Conservation (phyloP, 2,797 vertebrate species). For the Tarsius wallacei region DNA sequence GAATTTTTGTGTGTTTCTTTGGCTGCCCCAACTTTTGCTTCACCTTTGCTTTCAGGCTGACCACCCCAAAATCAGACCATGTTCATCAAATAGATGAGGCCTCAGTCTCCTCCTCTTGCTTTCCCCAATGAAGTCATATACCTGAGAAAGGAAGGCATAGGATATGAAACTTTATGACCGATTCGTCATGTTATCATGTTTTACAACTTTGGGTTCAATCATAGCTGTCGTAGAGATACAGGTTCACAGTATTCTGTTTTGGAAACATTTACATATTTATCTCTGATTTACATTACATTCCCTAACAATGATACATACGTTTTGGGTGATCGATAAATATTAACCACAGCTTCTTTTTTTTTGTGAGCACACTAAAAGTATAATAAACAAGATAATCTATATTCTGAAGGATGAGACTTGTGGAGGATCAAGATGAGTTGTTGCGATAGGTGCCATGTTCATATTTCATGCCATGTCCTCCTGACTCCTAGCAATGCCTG, state of each 20-base stretch:
- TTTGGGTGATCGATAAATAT: background rate
- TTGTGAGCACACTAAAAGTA: constrained; percentile 34
- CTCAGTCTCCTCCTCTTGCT: constrained; percentile 5
- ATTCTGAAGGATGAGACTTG: background rate
- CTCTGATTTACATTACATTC: background rate
- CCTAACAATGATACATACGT: constrained; percentile 18
- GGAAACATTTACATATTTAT: constrained; percentile 27
- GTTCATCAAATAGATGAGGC: background rate
- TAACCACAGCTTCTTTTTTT: background rate
- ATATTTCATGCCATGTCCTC: background rate
- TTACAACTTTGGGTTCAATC: background rate
- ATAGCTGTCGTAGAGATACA: background rate
- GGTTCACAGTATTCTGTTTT: background rate
- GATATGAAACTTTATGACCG: background rate
- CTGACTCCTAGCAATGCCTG: background rate
- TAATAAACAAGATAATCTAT: background rate
- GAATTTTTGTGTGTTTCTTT: background rate
- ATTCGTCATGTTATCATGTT: background rate
- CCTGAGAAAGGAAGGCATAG: background rate
- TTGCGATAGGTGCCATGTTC: background rate
- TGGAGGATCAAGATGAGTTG: background rate
- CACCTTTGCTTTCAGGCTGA: background rate
- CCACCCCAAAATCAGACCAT: background rate
- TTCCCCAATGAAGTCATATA: background rate
- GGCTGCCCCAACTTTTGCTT: background rate